These are phyloP conservation scores for Malurus cyaneus DNA, from an alignment of 2,113 vertebrate species.

Conservation along the genomic window DNA sequence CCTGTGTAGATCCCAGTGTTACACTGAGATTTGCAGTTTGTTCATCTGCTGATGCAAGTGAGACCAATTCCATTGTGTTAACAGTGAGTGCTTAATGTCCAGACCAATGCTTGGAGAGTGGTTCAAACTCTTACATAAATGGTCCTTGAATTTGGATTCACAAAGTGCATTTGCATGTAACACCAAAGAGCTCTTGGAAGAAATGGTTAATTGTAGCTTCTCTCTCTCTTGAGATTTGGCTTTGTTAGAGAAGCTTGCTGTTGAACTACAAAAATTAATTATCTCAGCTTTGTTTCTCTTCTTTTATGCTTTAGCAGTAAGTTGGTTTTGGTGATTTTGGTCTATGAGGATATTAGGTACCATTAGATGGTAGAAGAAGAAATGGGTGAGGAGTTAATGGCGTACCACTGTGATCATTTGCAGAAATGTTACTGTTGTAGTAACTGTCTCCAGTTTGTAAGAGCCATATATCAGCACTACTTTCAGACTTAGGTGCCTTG, in stretches of 20 bases:
- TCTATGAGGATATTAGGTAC: slow-evolving; percentile 45
- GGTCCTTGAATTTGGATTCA: not conserved
- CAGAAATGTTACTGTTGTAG: slow-evolving; percentile 21
- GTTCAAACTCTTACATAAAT: not conserved
- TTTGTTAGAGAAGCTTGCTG: not conserved
- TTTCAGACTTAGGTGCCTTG: not conserved
- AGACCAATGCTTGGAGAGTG: not conserved
- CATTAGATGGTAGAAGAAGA: slow-evolving; percentile 24
- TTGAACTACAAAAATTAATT: not conserved
- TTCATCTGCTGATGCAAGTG: not conserved
- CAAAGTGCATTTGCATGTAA: not conserved
- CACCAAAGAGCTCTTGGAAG: not conserved
- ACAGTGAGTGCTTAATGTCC: not conserved
- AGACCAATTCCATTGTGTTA: not conserved
- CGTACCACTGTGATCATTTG: slow-evolving; percentile 1
- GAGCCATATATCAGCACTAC: not conserved
- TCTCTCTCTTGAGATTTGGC: not conserved
- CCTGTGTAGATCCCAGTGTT: not conserved
- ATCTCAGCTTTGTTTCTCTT: not conserved
- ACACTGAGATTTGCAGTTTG: not conserved
- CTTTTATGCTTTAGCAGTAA: not conserved
- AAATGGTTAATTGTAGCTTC: not conserved
- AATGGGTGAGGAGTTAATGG: slow-evolving; percentile 30
- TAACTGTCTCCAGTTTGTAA: not conserved
- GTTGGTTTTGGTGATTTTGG: slow-evolving; percentile 35